phyloP scores from a whole-genome alignment of 2,113 vertebrate species.

The Promerops cafer region DNA sequence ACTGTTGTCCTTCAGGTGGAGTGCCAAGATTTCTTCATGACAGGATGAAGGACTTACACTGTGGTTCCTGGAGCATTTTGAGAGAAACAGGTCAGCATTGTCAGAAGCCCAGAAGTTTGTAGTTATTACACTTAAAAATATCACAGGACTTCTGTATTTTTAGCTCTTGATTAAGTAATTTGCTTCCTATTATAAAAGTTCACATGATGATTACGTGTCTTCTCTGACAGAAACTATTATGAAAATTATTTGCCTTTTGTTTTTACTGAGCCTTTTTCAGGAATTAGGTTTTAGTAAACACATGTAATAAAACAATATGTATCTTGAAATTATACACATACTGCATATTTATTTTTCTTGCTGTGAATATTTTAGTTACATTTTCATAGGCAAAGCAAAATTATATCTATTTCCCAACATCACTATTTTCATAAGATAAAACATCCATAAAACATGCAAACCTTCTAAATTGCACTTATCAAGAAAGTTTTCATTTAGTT shows the following conservation, averaged over 20 bases:
- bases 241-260: background rate
- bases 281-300: background rate
- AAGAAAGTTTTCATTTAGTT: background rate
- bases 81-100: slow-evolving; percentile 10
- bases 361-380: background rate
- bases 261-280: background rate
- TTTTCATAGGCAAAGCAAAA: background rate
- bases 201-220: slow-evolving; percentile 27
- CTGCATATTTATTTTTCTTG: background rate
- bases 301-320: background rate
- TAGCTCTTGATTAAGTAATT: slow-evolving; percentile 27
- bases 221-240: slow-evolving; percentile 6
- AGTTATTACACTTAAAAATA: background rate
- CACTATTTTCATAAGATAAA: background rate
- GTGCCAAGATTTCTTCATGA: background rate
- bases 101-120: background rate
- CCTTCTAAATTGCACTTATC: background rate
- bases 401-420: background rate
- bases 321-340: background rate
- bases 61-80: slow-evolving; percentile 16
- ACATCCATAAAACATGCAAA: background rate
- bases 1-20: background rate
- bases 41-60: background rate
- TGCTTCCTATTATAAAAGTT: slow-evolving; percentile 14
- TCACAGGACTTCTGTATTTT: slow-evolving; percentile 18